Evolutionary conservation across 37 sponge, comb jelly and placozoan genomes (phyloP).

Genomic region (Agelas oroides): DNA sequence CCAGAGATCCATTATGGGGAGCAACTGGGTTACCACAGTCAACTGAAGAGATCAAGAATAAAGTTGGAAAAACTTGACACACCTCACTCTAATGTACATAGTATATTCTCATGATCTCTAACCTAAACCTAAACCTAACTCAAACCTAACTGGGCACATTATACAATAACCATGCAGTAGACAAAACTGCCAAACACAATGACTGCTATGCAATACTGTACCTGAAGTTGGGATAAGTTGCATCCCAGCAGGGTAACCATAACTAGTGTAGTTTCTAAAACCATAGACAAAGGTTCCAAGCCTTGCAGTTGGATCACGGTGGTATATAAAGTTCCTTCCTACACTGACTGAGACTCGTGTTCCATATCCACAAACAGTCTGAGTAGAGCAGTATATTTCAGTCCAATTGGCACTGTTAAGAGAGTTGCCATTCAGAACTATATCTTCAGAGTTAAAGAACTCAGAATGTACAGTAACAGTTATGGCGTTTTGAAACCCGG

Average conservation of each 20-base stretch:
- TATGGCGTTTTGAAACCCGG: too few species aligned
- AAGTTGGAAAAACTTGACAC: too few species aligned
- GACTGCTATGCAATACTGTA: background rate
- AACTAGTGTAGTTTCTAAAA: conserved; percentile 36
- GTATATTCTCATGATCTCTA: too few species aligned
- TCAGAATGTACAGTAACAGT: conserved; percentile 1
- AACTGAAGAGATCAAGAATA: too few species aligned
- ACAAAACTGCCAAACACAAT: too few species aligned
- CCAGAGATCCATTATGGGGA: too few species aligned
- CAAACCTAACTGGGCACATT: too few species aligned
- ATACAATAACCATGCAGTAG: too few species aligned
- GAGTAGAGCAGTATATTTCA: conserved; percentile 10
- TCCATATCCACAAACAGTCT: conserved; percentile 27
- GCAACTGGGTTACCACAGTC: too few species aligned
- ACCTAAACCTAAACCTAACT: too few species aligned
- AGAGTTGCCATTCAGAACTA: background rate
- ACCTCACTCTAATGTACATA: too few species aligned
- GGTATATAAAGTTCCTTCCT: conserved; percentile 33
- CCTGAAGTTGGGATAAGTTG: conserved; percentile 37
- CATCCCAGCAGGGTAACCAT: conserved; percentile 45
- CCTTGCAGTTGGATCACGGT: conserved; percentile 24
- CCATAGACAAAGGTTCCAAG: conserved; percentile 27
- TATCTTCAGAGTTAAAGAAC: conserved; percentile 2
- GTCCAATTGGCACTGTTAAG: background rate
- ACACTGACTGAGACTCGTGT: background rate